phyloP scores from a whole-genome alignment of 2,888 invertebrate genomes.

The Netelia melanura region DNA sequence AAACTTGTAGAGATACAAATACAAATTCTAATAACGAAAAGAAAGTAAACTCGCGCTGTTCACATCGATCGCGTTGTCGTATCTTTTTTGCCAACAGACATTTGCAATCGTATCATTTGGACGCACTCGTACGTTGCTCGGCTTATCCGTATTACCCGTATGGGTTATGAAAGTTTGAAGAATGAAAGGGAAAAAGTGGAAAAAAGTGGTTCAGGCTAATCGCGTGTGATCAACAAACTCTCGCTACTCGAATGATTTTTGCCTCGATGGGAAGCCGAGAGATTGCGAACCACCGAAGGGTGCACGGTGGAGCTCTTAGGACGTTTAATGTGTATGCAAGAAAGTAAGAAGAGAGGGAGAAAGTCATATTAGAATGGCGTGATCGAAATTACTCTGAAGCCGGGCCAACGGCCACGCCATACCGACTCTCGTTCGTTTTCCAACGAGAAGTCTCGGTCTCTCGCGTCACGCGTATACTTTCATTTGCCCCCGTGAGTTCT shows the following conservation, averaged over 20 bases:
- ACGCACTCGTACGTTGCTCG: too few relatives aligned
- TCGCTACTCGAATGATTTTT: slow-evolving; percentile 48
- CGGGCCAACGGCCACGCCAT: slow-evolving; percentile 56
- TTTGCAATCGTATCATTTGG: too few relatives aligned
- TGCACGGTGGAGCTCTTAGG: neutral
- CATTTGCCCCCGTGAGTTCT: slow-evolving; percentile 54
- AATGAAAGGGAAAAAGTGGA: neutral
- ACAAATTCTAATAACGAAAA: too few relatives aligned
- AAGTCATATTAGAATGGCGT: slow-evolving; percentile 62
- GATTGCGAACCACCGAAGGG: too few relatives aligned
- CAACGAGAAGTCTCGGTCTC: slow-evolving; percentile 27
- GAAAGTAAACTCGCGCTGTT: too few relatives aligned
- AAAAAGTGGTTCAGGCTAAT: slow-evolving; percentile 3
- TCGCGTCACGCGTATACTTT: slow-evolving; percentile 63
- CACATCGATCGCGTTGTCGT: too few relatives aligned
- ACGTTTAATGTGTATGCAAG: neutral
- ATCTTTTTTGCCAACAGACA: too few relatives aligned
- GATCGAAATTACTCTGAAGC: slow-evolving; percentile 70
- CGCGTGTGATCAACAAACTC: slow-evolving; percentile 34
- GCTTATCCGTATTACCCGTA: neutral
- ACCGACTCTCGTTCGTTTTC: slow-evolving; percentile 42
- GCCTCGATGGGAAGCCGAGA: neutral
- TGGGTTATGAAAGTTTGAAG: neutral
- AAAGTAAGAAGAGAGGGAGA: slow-evolving; percentile 36
- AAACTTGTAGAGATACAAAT: too few relatives aligned